phyloP scores from a whole-genome alignment of 2,797 vertebrate genomes.

The Galaxias olidus region DNA sequence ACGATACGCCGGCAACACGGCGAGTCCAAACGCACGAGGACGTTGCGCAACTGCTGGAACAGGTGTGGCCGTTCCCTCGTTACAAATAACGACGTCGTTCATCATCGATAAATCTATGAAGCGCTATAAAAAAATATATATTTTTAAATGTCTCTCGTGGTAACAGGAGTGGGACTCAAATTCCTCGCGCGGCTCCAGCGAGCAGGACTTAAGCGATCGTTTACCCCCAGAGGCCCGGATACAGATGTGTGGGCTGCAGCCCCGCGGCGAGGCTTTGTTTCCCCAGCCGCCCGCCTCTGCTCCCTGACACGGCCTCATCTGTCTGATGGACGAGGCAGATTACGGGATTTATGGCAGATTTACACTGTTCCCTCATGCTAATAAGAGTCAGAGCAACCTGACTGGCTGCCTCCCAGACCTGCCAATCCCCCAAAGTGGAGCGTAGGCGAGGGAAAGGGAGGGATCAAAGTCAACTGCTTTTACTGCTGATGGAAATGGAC shows the following conservation, averaged over 20 bases:
- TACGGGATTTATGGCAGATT: conserved; percentile 63
- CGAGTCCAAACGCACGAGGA: conserved; percentile 1
- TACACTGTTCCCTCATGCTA: conserved; percentile 39
- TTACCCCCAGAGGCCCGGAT: neutral
- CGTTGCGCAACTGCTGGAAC: conserved; percentile 21
- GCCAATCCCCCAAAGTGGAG: neutral
- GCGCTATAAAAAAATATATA: conserved; percentile 27
- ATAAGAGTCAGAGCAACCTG: conserved; percentile 39
- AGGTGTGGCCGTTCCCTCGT: conserved; percentile 20
- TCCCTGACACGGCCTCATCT: conserved; percentile 37
- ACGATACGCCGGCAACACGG: conserved; percentile 10
- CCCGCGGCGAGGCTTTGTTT: neutral
- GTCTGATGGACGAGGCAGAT: conserved; percentile 65
- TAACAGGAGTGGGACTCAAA: neutral
- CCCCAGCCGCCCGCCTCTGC: conserved; percentile 20
- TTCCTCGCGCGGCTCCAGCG: neutral
- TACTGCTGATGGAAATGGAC: conserved; percentile 18
- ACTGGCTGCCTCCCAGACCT: conserved; percentile 27
- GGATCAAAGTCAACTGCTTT: conserved; percentile 24
- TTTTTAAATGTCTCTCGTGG: neutral
- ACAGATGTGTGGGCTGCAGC: conserved; percentile 2
- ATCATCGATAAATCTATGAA: conserved; percentile 38
- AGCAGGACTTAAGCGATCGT: neutral
- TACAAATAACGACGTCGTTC: conserved; percentile 27
- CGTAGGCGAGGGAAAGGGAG: neutral